These are phyloP conservation scores for Phylloscopus trochiloides DNA, from an alignment of 2,113 vertebrate genomes.

Conservation along the genomic window DNA sequence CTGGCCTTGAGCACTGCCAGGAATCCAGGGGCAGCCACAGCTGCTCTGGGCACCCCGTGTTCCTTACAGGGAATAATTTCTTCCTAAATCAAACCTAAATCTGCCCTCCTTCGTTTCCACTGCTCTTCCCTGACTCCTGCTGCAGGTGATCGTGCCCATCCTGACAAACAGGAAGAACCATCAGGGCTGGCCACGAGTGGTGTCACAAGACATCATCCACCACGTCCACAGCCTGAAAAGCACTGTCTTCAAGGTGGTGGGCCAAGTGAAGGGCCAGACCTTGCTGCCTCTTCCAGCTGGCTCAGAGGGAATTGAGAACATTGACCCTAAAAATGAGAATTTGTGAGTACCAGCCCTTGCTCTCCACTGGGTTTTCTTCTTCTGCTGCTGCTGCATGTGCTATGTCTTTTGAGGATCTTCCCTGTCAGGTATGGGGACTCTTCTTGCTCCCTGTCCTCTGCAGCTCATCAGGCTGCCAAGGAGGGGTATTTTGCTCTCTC, in stretches of 20 bases:
- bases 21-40: background rate
- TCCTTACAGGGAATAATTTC: background rate
- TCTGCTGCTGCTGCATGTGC: background rate
- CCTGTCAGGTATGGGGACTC: background rate
- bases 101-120: background rate
- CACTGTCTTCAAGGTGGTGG: slow-evolving; percentile 75
- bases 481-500: background rate
- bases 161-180: slow-evolving; percentile 83
- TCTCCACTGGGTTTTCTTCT: background rate
- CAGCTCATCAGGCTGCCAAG: background rate
- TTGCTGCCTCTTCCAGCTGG: slow-evolving; percentile 83
- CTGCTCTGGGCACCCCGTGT: background rate
- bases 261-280: slow-evolving; percentile 87
- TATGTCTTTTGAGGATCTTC: background rate
- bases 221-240: slow-evolving; percentile 79
- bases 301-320: slow-evolving; percentile 70
- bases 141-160: slow-evolving; percentile 83
- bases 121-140: background rate
- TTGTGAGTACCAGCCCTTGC: slow-evolving; percentile 64
- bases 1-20: background rate
- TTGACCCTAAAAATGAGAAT: slow-evolving; percentile 67
- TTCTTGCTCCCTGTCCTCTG: background rate
- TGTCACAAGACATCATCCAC: slow-evolving; percentile 80
- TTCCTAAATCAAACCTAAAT: background rate
- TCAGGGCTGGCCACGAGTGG: slow-evolving; percentile 79